Percentiles rank a stretch among this genome's conserved stretches.
phyloP scores from a whole-genome alignment of 2,797 vertebrate species.

The Aeoliscus strigatus region DNA sequence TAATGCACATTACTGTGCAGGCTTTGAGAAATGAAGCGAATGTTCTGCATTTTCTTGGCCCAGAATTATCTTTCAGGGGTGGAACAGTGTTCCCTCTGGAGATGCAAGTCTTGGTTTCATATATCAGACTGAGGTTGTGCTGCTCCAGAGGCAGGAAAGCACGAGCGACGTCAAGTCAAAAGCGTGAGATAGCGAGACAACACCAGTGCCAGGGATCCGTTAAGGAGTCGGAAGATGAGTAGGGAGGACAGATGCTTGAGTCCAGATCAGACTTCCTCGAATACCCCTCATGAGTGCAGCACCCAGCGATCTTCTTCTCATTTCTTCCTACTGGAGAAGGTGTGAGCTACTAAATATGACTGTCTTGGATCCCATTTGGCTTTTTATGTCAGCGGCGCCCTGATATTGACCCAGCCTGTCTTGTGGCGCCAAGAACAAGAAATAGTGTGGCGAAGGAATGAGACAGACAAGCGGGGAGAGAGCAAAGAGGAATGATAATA shows the following conservation, averaged over 20 bases:
- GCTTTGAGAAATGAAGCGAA: constrained; percentile 24
- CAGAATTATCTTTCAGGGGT: constrained; percentile 43
- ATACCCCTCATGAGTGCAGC: constrained; percentile 27
- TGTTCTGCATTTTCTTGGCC: constrained; percentile 38
- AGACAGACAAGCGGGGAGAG: constrained; percentile 23
- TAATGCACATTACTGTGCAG: constrained; percentile 38
- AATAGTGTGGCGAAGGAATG: constrained; percentile 32
- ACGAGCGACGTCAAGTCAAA: constrained; percentile 60
- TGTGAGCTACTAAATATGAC: constrained; percentile 56
- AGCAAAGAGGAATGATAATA: constrained; percentile 32
- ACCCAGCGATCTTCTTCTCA: constrained; percentile 29
- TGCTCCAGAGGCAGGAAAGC: constrained; percentile 50
- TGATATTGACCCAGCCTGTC: constrained; percentile 55
- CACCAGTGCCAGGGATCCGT: constrained; percentile 60
- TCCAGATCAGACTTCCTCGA: constrained; percentile 43
- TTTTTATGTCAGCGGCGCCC: constrained; percentile 59
- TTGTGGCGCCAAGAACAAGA: constrained; percentile 50
- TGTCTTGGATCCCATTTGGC: constrained; percentile 49
- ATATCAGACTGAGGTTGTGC: constrained; percentile 58
- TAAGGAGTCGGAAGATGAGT: constrained; percentile 51
- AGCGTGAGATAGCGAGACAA: constrained; percentile 41
- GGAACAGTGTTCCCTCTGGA: constrained; percentile 41
- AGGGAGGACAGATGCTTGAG: constrained; percentile 43
- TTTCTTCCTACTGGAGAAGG: constrained; percentile 42
- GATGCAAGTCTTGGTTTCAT: constrained; percentile 60